Base-by-base conservation (phyloP, 2,797 vertebrate species). In the Muraenolepis orangiensis region DNA sequence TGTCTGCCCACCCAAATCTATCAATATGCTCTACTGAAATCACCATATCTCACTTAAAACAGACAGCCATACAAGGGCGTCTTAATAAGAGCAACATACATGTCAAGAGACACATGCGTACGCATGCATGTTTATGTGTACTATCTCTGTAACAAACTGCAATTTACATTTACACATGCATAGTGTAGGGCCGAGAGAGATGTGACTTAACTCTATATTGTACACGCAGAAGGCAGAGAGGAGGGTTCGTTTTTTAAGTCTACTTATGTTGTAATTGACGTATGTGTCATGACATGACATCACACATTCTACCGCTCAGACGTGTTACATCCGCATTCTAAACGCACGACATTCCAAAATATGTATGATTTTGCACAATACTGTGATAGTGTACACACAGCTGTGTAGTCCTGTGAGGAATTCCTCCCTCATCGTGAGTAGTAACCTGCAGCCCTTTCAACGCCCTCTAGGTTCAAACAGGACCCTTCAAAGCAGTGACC, bases 381-480 rank as follows among this genome's bases (percentile, higher is more conserved):
- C 57, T 75, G 74, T 74, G 79, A 76, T 84, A 70, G 14, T 16
- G 36, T 70, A 88, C 74, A 90, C 90, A 91, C 91, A 92, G 90
- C 91, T 91, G 91, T 73, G 40, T n/a, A n/a, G 72, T 34, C 74
- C 80, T 85, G 74, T 31, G 71, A 75, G 83, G 76, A 76, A 80
- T 80, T 74, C 30, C n/a, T 34, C 72, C 76, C 73, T 75, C 64
- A 72, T 26, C 80, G 72, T 57, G 70, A 77, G 84, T 86, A 85
- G 81, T 84, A n/a, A 87, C 84, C 86, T 87, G 78, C 23, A 69
- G 81, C 86, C 86, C 91, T 91, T 80, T 92, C 90, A 89, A 81
- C 86, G 11, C 76, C 74, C 76, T 85, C 74, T 71, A 72, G 80
- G 84, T 90, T 91, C 89, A 91, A 91, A 91, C 84, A 76, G 68